Conservation (phyloP, 2,113 vertebrate species). For the Sphaerodactylus townsendi region DNA sequence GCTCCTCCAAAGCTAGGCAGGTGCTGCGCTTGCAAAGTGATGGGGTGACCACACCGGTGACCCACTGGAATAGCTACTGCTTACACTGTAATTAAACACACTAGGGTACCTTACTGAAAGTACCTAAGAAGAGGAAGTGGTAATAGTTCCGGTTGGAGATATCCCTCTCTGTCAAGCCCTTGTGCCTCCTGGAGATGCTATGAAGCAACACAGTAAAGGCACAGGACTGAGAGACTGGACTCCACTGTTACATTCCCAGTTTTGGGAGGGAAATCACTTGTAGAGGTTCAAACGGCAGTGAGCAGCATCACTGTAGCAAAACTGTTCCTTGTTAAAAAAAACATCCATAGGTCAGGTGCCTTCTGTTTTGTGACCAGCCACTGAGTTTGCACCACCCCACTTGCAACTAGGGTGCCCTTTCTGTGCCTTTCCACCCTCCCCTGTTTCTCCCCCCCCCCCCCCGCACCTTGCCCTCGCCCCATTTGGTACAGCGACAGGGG, state of each 20-base stretch:
- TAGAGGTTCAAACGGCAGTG: neutral
- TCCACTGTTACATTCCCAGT: neutral
- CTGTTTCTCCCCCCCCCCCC: neutral
- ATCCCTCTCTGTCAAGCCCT: neutral
- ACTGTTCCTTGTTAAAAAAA: neutral
- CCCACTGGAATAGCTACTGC: neutral
- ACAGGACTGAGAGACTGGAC: neutral
- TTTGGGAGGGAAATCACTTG: neutral
- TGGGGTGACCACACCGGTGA: neutral
- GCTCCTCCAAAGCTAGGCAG: neutral
- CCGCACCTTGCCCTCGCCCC: conserved; percentile 12
- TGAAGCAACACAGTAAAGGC: neutral
- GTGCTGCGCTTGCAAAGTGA: neutral
- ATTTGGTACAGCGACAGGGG: conserved; percentile 22
- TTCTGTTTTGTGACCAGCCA: neutral
- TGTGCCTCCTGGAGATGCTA: neutral
- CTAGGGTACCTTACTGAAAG: neutral
- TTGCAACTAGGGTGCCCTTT: conserved; percentile 24
- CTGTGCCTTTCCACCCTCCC: conserved; percentile 26
- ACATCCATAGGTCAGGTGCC: neutral
- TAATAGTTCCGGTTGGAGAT: neutral
- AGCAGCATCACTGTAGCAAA: neutral
- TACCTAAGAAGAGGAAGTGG: neutral
- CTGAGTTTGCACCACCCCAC: conserved; percentile 7
- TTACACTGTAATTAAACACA: neutral